Evolutionary conservation across 53 echinoderm and acorn worm species (phyloP).

Genomic region (Henricia sp.): DNA sequence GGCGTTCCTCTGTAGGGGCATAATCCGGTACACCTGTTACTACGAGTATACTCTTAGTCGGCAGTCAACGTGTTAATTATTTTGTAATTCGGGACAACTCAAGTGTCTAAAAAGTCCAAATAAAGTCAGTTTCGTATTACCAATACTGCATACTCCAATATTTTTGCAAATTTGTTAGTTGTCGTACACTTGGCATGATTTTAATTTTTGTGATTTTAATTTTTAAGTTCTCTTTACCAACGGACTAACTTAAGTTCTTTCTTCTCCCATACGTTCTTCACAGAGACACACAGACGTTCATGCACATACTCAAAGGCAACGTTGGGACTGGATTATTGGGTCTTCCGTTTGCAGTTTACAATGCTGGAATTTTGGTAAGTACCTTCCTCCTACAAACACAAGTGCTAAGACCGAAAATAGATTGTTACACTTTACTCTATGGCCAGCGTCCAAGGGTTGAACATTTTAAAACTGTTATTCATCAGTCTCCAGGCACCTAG

Average conservation of each 20-base stretch:
- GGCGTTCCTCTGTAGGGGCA: no score
- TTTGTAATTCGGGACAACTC: no score
- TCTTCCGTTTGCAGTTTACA: constrained; percentile 76
- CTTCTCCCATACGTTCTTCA: neutral
- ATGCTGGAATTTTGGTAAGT: constrained; percentile 93
- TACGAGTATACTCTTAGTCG: no score
- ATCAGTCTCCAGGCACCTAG: no score
- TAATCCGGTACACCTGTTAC: no score
- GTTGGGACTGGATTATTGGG: constrained; percentile 95
- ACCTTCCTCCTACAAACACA: neutral
- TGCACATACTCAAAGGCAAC: constrained; percentile 93
- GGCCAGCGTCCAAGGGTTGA: neutral
- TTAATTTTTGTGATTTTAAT: neutral
- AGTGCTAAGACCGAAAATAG: no score
- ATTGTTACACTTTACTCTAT: neutral
- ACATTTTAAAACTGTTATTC: neutral
- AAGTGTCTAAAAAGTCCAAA: no score
- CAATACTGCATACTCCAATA: no score
- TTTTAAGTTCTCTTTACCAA: neutral
- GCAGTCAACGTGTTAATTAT: no score
- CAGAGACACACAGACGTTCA: constrained; percentile 86
- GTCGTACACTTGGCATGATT: no score
- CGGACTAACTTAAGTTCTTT: neutral
- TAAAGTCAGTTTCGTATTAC: no score
- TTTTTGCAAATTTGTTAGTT: no score